Conservation (phyloP, 2,888 invertebrate species). For the Matsumyia berberina region DNA sequence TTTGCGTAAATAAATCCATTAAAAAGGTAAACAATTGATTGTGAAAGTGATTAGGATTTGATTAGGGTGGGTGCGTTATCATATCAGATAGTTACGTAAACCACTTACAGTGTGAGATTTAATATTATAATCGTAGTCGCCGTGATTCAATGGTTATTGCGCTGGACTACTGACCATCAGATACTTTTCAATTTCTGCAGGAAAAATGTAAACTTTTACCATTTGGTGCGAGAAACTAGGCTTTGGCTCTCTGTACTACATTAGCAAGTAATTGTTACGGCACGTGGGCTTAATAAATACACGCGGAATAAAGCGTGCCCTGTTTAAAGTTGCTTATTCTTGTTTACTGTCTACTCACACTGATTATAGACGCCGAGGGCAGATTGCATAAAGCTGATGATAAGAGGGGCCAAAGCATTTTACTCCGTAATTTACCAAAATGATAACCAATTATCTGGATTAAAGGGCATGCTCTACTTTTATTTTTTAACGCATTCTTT, state of each 20-base stretch:
- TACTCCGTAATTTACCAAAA: background rate
- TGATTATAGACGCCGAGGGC: background rate
- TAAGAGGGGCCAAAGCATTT: slow-evolving; percentile 1
- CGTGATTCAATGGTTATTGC: too few species aligned
- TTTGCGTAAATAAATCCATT: slow-evolving; percentile 18
- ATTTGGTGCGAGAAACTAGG: too few species aligned
- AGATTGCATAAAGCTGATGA: slow-evolving; percentile 21
- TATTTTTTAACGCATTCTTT: background rate
- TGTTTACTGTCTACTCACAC: background rate
- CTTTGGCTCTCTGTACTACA: too few species aligned
- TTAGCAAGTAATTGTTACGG: background rate
- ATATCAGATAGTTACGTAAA: background rate
- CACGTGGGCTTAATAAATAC: background rate
- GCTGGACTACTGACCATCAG: too few species aligned
- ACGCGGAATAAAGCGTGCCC: background rate
- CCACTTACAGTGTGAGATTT: background rate
- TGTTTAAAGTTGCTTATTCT: background rate
- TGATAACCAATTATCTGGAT: background rate
- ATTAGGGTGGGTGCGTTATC: slow-evolving; percentile 6
- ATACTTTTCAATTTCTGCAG: too few species aligned
- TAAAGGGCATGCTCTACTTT: slow-evolving; percentile 23
- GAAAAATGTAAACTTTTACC: too few species aligned
- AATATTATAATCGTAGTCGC: too few species aligned
- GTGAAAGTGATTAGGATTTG: background rate
- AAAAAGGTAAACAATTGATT: slow-evolving; percentile 19